Percentiles rank a stretch among this genome's conserved stretches.
These are phyloP conservation scores for Reinhardtius hippoglossoides DNA, from an alignment of 2,113 vertebrate genomes.

Conservation along the genomic window DNA sequence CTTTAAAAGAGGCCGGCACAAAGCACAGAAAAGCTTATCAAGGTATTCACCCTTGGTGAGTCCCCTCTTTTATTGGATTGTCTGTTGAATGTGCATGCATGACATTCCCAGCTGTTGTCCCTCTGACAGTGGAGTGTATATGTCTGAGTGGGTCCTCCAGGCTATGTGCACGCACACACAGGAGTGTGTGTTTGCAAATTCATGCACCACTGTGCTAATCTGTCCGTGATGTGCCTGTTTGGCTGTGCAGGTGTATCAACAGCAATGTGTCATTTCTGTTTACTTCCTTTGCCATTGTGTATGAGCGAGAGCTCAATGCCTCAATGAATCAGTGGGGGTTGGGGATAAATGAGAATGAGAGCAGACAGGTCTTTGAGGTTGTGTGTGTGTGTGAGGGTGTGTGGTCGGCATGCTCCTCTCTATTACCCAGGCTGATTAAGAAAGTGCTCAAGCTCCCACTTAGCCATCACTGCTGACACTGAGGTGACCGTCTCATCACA, in stretches of 20 bases:
- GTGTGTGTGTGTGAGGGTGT: constrained; percentile 4
- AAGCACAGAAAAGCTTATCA: constrained; percentile 42
- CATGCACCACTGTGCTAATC: constrained; percentile 49
- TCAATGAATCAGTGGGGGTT: constrained; percentile 15
- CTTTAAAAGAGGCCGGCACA: constrained; percentile 26
- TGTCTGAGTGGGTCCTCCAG: neutral
- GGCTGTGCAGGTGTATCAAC: constrained; percentile 52
- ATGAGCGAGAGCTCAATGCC: constrained; percentile 25
- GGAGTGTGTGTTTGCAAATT: constrained; percentile 15
- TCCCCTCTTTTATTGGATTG: constrained; percentile 60
- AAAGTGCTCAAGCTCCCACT: constrained; percentile 76
- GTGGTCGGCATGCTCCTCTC: constrained; percentile 54
- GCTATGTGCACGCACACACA: neutral
- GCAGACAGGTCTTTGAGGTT: constrained; percentile 56
- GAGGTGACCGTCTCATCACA: constrained; percentile 64
- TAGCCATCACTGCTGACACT: constrained; percentile 60
- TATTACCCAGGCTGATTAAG: constrained; percentile 78
- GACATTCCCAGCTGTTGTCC: constrained; percentile 73
- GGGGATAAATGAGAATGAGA: constrained; percentile 45
- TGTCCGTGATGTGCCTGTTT: constrained; percentile 45
- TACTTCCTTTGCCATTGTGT: constrained; percentile 46
- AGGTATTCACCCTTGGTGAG: constrained; percentile 55
- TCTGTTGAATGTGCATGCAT: constrained; percentile 51
- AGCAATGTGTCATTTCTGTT: constrained; percentile 58
- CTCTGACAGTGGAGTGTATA: neutral